Evolutionary conservation across 2,797 vertebrate genomes (phyloP).

Genomic region (Carcharodon carcharias): DNA sequence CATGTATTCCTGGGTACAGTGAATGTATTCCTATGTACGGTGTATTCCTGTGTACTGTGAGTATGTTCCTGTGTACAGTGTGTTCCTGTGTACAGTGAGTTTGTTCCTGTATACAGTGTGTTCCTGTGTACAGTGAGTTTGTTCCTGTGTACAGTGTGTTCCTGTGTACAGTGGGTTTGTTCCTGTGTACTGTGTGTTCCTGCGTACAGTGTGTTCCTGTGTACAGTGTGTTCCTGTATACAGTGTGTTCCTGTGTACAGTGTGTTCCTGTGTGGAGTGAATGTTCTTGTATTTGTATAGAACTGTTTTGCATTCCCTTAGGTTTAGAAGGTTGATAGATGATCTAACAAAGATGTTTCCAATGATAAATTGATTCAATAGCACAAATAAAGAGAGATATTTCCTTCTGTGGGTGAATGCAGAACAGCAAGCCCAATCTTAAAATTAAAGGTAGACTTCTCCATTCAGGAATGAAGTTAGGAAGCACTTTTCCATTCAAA

Average conservation of each 20-base stretch:
- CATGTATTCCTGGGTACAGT: background rate
- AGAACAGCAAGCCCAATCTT: background rate
- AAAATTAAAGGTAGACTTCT: background rate
- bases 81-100: no score
- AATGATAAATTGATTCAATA: background rate
- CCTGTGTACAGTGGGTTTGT: no score
- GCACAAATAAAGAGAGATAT: background rate
- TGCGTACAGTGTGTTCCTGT: no score
- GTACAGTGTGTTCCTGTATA: no score
- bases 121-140: background rate
- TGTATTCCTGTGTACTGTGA: background rate
- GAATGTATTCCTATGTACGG: background rate
- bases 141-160: no score
- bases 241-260: background rate
- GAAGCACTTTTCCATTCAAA: background rate
- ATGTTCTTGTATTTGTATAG: background rate
- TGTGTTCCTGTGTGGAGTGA: background rate
- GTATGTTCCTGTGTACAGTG: no score
- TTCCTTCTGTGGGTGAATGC: background rate
- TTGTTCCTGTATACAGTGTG: no score
- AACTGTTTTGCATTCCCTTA: background rate
- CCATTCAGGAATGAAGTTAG: background rate
- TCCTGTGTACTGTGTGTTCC: no score
- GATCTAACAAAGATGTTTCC: background rate
- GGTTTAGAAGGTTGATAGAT: background rate